Percentiles rank a stretch among this genome's conserved stretches.
Conservation (phyloP, 2,888 invertebrate species). For the Eupeodes luniger region DNA sequence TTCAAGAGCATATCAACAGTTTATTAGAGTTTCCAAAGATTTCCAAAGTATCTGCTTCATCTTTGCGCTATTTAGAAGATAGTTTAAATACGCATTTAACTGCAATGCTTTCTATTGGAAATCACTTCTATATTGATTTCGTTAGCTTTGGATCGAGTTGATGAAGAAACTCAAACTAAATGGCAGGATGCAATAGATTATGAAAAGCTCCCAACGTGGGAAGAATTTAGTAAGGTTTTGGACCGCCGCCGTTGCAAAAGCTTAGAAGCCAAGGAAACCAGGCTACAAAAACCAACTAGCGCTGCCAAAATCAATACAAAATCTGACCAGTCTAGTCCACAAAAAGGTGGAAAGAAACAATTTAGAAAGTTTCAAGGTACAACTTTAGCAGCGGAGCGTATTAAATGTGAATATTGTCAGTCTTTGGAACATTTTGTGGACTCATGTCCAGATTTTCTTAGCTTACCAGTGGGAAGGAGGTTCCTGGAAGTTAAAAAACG, state of each 20-base stretch:
- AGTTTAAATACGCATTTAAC: no score
- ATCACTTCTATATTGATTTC: no score
- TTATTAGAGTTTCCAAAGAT: no score
- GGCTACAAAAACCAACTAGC: background rate
- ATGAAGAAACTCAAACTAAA: no score
- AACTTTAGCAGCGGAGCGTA: no score
- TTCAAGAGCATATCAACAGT: no score
- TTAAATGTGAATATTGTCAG: background rate
- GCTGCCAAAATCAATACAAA: background rate
- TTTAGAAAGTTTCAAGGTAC: background rate
- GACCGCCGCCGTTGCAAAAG: constrained; percentile 15
- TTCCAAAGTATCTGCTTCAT: no score
- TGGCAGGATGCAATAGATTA: no score
- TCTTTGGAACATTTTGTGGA: background rate
- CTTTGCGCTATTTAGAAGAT: no score
- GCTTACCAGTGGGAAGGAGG: constrained; percentile 9
- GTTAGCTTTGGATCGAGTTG: no score
- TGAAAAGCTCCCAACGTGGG: background rate
- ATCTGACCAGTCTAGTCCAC: background rate
- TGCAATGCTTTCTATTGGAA: no score
- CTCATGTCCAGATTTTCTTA: constrained; percentile 7
- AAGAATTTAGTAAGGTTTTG: constrained; percentile 1
- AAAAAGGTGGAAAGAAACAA: background rate
- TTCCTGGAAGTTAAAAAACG: constrained; percentile 26
- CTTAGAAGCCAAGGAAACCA: constrained; percentile 10